Base-by-base conservation (phyloP, 2,888 invertebrate genomes). In the Boloria selene region DNA sequence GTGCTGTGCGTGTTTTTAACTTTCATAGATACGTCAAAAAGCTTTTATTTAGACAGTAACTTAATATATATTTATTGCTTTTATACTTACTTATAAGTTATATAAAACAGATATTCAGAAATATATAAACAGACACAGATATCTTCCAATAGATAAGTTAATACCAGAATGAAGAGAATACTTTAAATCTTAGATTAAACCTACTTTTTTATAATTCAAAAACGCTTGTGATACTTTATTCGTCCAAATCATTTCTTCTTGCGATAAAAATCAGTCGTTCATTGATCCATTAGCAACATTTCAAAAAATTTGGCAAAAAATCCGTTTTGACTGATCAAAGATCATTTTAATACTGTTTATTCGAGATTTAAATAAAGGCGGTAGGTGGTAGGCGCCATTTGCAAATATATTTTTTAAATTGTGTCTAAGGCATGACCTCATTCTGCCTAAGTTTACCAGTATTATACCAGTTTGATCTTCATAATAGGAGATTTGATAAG, bases 281-380 rank as follows among this genome's bases (percentile, higher is more conserved):
- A 31, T 31, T 26, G 16, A 59, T 17, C 49, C 47, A 59, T 13
- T 49, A 4, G 31, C 16, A 59, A 59, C 49, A 59, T 49, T 59
- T 49, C 13, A 16, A 38, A 59, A 59, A 59, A 59, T 59, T 59
- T 59, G 59, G 59, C 59, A 47, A 59, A 49, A 49, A 17, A 59
- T 59, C 45, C 26, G 49, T 31, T 59, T 31, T 59, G 26, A 49
- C 26, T 26, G 31, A 31, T 53, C 26, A 38, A 38, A 38, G 31
- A 59, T 17, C 4, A 17, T 22, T 7, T n/a, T 22, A 49, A 59
- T 49, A 59, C 22, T 49, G 13, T 14, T 26, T 31, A 14, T 49
- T 16, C 13, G 10, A 49, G 26, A 59, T 16, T 26, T 1, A 26
- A 26, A 47, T 10, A 58, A 4, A 45, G 31, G 10, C 31, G 31